Evolutionary conservation across 2,113 vertebrate genomes (phyloP).

Genomic region (Eurystomus gularis): DNA sequence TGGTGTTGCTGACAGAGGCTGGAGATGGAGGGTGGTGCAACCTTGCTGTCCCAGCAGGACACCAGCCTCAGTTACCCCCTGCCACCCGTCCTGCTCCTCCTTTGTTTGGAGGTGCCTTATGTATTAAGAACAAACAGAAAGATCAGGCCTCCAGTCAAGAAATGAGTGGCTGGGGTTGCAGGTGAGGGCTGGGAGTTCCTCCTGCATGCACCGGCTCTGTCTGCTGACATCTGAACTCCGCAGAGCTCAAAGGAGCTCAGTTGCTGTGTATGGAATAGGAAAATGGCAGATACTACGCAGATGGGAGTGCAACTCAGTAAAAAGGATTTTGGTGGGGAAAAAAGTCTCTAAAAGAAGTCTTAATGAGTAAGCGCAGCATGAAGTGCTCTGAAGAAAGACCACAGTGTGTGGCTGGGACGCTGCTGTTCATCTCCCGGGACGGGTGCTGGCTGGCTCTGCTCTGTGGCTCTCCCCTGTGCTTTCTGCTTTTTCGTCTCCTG

Average conservation of each 20-base stretch:
- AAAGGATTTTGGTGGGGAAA: not conserved
- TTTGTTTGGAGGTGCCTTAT: not conserved
- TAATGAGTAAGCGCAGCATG: not conserved
- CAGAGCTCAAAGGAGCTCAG: not conserved
- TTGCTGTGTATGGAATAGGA: fast-evolving
- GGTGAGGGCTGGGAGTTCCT: not conserved
- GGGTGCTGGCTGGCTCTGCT: not conserved
- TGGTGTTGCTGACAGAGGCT: not conserved
- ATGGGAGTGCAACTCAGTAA: not conserved
- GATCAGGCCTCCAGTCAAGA: not conserved
- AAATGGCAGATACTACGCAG: not conserved
- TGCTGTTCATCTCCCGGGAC: fast-evolving
- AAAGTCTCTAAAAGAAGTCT: not conserved
- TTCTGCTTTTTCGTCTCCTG: not conserved
- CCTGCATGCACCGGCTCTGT: fast-evolving
- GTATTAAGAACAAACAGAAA: not conserved
- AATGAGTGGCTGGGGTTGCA: not conserved
- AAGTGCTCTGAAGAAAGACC: not conserved
- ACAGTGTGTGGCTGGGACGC: fast-evolving
- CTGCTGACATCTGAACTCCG: not conserved
- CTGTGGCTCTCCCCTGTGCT: not conserved
- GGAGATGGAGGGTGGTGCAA: fast-evolving
- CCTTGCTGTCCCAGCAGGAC: not conserved
- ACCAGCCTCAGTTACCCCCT: not conserved
- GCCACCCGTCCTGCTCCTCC: not conserved